A percentile compares a stretch with the other conserved stretches of the same genome.
These are phyloP conservation scores for Anoplius nigerrimus DNA, from an alignment of 2,888 invertebrate species.

Conservation along the genomic window DNA sequence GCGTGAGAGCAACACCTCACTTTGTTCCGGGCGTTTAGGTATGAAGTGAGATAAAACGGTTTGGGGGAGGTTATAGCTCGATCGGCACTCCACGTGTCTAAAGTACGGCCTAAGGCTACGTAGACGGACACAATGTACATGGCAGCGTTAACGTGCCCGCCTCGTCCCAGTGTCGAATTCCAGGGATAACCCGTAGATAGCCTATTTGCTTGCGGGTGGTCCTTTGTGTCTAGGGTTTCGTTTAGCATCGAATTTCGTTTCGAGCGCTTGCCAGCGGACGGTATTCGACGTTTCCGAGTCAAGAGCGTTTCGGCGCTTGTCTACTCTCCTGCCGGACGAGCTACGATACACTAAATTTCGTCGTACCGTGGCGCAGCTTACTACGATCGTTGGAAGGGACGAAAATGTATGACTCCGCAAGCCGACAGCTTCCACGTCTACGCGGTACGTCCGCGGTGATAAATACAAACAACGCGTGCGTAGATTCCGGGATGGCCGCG, in stretches of 20 bases:
- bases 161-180: conserved; percentile 40
- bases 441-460: no score
- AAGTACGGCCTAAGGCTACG: conserved; percentile 21
- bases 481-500: no score
- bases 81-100: conserved; percentile 12
- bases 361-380: neutral
- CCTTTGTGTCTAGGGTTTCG: conserved; percentile 51
- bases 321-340: conserved; percentile 29
- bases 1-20: neutral
- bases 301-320: conserved; percentile 53
- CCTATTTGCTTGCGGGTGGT: conserved; percentile 31
- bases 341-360: conserved; percentile 28
- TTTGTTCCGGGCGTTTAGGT: conserved; percentile 19
- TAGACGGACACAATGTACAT: conserved; percentile 10
- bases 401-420: conserved; percentile 1
- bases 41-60: conserved; percentile 32
- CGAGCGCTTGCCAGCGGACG: conserved; percentile 20
- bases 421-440: conserved; percentile 25
- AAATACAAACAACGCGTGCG: no score
- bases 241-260: conserved; percentile 56
- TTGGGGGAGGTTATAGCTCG: conserved; percentile 27
- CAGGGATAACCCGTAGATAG: conserved; percentile 42
- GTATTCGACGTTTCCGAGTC: conserved; percentile 48
- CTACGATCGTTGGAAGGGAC: no score
- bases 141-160: conserved; percentile 24